Conservation (phyloP, 2,113 vertebrate genomes). For the Tapirus terrestris region DNA sequence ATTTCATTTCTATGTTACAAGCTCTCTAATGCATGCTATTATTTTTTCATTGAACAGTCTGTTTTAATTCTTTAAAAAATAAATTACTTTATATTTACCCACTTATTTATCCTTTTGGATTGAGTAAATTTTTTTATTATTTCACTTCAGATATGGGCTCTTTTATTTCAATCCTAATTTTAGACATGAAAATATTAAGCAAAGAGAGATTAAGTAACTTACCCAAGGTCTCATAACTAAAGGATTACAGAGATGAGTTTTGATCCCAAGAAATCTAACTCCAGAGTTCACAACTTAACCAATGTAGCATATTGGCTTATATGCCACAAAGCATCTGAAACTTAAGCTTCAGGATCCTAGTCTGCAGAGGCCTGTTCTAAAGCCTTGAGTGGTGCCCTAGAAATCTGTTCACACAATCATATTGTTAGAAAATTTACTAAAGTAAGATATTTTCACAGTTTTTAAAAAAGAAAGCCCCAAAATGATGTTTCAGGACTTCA, state of each 20-base stretch:
- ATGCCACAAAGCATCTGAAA: background rate
- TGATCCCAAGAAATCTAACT: background rate
- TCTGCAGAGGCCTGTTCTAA: background rate
- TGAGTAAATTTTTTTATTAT: background rate
- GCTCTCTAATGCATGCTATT: background rate
- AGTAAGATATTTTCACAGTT: background rate
- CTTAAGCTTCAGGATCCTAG: background rate
- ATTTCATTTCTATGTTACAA: background rate
- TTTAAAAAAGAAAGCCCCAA: background rate
- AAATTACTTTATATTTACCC: background rate
- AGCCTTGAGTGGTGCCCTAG: background rate
- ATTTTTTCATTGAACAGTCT: background rate
- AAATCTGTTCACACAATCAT: background rate
- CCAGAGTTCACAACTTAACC: background rate
- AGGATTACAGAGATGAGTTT: background rate
- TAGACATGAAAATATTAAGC: background rate
- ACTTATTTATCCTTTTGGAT: background rate
- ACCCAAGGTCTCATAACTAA: background rate
- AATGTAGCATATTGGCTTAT: background rate
- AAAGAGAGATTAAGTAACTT: background rate
- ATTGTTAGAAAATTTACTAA: background rate
- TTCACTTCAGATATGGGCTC: background rate
- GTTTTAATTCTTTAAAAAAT: background rate
- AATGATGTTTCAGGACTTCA: background rate
- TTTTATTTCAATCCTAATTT: background rate